Percentiles rank a stretch among this genome's conserved stretches.
Evolutionary conservation across 2,888 invertebrate species (phyloP).

Genomic region (Electrophaes corylata): DNA sequence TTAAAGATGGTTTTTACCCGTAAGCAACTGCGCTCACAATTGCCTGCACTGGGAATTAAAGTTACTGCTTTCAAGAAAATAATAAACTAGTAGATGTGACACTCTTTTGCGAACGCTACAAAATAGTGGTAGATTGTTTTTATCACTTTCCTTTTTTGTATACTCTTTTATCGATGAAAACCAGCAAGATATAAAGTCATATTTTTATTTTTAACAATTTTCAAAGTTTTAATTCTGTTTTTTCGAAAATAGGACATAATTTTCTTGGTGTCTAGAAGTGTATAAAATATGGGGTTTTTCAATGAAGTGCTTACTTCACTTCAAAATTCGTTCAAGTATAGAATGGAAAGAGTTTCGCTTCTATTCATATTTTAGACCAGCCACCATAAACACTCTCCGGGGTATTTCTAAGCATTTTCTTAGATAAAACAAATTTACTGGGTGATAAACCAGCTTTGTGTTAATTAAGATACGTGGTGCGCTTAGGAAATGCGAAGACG

Average conservation of each 20-base stretch:
- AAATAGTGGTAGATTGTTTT: too few relatives aligned
- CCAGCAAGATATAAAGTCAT: too few relatives aligned
- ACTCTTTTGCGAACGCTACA: too few relatives aligned
- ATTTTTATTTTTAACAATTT: too few relatives aligned
- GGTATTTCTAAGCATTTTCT: conserved; percentile 29
- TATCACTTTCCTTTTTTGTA: too few relatives aligned
- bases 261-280: too few relatives aligned
- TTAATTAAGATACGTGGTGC: conserved; percentile 32
- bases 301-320: too few relatives aligned
- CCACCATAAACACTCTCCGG: conserved; percentile 24
- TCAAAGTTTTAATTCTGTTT: too few relatives aligned
- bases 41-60: conserved; percentile 30
- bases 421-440: conserved; percentile 35
- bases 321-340: too few relatives aligned
- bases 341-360: conserved; percentile 7
- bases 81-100: conserved; percentile 9
- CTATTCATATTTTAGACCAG: not conserved
- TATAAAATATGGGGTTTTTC: too few relatives aligned
- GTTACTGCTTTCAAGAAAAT: conserved; percentile 1
- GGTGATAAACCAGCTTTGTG: conserved; percentile 29
- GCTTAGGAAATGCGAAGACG: conserved; percentile 22
- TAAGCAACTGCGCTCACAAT: conserved; percentile 20
- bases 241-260: too few relatives aligned
- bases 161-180: too few relatives aligned
- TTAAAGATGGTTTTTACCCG: conserved; percentile 1